Base-by-base conservation (phyloP, 30 jellyfish, hydroid and myxozoan genomes). In the Turritopsis dohrnii region DNA sequence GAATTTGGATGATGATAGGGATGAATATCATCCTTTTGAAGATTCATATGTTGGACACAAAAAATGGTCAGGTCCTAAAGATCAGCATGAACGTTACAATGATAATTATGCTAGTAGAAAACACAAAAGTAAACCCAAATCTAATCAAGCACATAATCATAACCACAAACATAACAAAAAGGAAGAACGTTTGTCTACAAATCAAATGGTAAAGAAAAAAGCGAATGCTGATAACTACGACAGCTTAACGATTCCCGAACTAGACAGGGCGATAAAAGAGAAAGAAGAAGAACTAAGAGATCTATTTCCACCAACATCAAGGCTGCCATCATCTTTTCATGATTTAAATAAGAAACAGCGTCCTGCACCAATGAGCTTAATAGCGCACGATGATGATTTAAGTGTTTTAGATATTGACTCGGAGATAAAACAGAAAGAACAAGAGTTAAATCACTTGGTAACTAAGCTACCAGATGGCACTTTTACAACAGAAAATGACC, bases 391-490 rank as follows among this genome's bases (percentile, higher is more conserved):
- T 69, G 77, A 69, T 19, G 77, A 69, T 69, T 69, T 69, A 1
- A 69, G 30, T 69, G 31, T 69, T 69, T 27, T 69, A 23, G 77
- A 69, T 1, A 69, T 69, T 0, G 77, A 69, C 19, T n/a, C 28
- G 0, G 77, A 69, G 19, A 69, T 69, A 69, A 69, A 69, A 69
- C 16, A 17, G 31, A 69, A 69, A 19, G 77, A 69, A 69, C 0
- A 69, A 0, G 77, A 69, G 19, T 8, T 69, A 0, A 69, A 69
- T n/a, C 77, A 69, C 19, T 69, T 69, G 8, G 19, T 69, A 69
- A 69, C 28, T n/a, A 23, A 69, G 28, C 30, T 69, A 69, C 77
- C 77, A 7, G 77, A 69, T 19, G 77, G 77, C 30, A n/a, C 77
- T 17, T 69, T 7, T 69, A 27, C 30, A 23, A 69, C 77, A 7